These are phyloP conservation scores for Pristionchus entomophagus DNA, from an alignment of 2,888 invertebrate species.

Conservation along the genomic window DNA sequence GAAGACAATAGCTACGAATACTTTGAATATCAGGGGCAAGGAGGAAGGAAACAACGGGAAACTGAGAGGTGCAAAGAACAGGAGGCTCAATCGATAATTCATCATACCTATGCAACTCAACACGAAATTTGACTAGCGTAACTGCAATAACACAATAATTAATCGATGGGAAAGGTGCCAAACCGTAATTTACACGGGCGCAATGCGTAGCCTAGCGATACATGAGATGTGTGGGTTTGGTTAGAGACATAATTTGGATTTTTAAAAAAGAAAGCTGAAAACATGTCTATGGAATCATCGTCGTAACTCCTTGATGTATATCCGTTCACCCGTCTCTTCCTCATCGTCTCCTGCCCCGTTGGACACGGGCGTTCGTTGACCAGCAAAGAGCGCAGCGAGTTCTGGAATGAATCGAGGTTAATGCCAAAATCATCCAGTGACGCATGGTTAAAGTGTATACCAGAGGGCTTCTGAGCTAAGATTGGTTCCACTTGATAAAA, in stretches of 20 bases:
- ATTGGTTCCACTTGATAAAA: too few species aligned
- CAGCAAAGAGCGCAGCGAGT: slow-evolving; percentile 2
- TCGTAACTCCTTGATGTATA: slow-evolving; percentile 47
- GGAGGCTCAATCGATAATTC: background rate
- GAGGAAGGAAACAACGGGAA: background rate
- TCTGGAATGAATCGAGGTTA: background rate
- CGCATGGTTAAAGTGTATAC: too few species aligned
- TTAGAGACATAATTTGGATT: background rate
- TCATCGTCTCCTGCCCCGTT: background rate
- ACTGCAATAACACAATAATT: too few species aligned
- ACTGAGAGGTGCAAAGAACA: background rate
- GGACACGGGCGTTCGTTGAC: background rate
- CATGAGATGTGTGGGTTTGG: background rate
- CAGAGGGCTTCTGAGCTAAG: too few species aligned
- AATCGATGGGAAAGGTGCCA: background rate
- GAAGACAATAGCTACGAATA: background rate
- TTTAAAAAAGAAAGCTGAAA: too few species aligned
- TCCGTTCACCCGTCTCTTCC: slow-evolving; percentile 36
- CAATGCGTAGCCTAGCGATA: background rate
- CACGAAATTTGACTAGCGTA: background rate
- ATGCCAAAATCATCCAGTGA: too few species aligned
- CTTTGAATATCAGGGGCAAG: background rate
- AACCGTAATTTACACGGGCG: background rate
- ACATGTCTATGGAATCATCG: background rate
- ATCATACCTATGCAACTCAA: background rate